Percentiles rank a stretch among this genome's conserved stretches.
These are phyloP conservation scores for Apodemus sylvaticus DNA, from an alignment of 2,113 vertebrate genomes.

Conservation along the genomic window DNA sequence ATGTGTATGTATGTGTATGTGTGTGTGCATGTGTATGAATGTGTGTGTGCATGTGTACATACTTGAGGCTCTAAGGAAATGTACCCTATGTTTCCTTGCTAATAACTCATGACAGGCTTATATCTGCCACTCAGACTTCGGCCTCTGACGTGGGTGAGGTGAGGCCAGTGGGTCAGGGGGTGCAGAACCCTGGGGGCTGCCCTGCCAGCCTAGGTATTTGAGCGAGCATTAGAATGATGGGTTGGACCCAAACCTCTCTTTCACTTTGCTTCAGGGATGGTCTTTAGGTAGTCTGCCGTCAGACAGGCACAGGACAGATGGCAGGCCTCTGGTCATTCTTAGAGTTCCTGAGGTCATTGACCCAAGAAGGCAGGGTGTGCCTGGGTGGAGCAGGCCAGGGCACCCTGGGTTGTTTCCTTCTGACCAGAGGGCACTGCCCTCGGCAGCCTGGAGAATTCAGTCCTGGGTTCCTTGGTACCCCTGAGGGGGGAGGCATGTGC, in stretches of 20 bases:
- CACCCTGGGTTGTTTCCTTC: neutral
- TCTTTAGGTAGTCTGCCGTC: neutral
- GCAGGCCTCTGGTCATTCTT: neutral
- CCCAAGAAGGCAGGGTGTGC: slow-evolving; percentile 12
- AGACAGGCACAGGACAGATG: neutral
- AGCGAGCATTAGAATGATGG: neutral
- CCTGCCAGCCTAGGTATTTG: neutral
- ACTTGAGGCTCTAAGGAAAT: neutral
- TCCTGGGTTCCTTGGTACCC: neutral
- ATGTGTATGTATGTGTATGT: too few species aligned
- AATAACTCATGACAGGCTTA: neutral
- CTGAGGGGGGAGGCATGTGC: neutral
- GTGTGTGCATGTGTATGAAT: too few species aligned
- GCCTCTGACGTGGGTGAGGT: neutral
- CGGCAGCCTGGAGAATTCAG: neutral
- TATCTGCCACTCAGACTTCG: neutral
- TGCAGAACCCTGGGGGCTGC: neutral
- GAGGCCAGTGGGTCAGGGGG: neutral
- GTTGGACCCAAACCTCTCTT: neutral
- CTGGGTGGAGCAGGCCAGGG: neutral
- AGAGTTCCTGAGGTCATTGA: slow-evolving; percentile 37
- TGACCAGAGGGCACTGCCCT: neutral
- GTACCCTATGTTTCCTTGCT: neutral
- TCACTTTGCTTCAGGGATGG: neutral
- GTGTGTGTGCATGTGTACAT: too few species aligned